Evolutionary conservation across 2,113 vertebrate genomes (phyloP).

Genomic region (Litocranius walleri): DNA sequence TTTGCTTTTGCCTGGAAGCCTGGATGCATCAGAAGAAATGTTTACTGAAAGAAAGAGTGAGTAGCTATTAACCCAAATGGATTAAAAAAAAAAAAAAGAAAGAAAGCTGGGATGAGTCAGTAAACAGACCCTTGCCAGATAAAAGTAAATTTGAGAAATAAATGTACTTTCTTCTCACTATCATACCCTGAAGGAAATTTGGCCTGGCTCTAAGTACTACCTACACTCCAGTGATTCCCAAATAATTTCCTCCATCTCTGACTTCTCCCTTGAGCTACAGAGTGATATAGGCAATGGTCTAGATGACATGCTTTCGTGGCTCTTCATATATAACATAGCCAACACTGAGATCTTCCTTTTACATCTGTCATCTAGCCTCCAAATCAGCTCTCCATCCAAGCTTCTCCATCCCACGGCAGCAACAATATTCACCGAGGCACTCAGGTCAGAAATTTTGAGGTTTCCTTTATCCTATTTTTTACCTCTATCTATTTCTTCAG

Average conservation of each 20-base stretch:
- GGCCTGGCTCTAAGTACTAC: background rate
- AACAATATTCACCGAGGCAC: background rate
- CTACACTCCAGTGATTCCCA: background rate
- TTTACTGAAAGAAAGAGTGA: background rate
- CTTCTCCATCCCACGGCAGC: background rate
- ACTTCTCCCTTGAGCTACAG: background rate
- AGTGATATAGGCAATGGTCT: background rate
- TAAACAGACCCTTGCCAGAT: background rate
- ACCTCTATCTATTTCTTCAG: background rate
- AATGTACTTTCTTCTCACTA: background rate
- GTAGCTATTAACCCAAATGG: background rate
- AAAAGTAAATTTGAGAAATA: background rate
- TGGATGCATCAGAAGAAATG: background rate
- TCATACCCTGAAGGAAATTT: background rate
- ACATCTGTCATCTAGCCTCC: background rate
- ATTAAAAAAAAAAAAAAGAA: background rate
- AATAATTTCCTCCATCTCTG: background rate
- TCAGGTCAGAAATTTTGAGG: background rate
- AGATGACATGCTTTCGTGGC: background rate
- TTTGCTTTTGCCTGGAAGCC: background rate
- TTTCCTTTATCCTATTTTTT: background rate
- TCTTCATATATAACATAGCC: background rate
- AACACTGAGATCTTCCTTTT: background rate
- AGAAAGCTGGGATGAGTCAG: background rate
- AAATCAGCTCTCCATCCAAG: background rate